Conservation (phyloP, 2,797 vertebrate species). For the Mergus octosetaceus region DNA sequence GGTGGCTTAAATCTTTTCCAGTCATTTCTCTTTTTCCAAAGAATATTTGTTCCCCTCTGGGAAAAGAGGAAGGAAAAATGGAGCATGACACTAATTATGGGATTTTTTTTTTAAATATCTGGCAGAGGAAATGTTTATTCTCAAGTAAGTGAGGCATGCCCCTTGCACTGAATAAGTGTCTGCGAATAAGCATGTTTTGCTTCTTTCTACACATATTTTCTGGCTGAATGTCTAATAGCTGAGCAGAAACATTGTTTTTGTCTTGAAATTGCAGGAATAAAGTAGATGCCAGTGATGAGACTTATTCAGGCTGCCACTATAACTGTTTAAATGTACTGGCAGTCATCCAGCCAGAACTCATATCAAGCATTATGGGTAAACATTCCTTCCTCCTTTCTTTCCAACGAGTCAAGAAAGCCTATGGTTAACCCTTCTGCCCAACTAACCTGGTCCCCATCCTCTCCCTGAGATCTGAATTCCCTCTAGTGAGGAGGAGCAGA, state of each 20-base stretch:
- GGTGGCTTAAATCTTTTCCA: slow-evolving; percentile 40
- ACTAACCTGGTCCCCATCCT: neutral
- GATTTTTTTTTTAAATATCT: neutral
- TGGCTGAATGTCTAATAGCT: neutral
- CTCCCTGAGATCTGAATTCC: neutral
- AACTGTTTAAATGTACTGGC: neutral
- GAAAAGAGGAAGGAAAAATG: slow-evolving; percentile 49
- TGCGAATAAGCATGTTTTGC: neutral
- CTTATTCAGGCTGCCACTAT: neutral
- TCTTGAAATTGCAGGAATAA: slow-evolving; percentile 4
- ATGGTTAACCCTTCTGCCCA: neutral
- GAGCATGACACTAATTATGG: neutral
- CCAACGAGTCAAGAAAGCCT: neutral
- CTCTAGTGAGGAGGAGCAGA: neutral
- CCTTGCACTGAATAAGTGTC: neutral
- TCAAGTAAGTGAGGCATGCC: neutral
- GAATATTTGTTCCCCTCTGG: neutral
- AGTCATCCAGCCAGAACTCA: neutral
- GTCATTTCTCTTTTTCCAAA: neutral
- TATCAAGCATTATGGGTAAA: neutral
- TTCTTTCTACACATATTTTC: neutral
- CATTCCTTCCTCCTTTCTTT: neutral
- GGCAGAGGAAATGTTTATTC: slow-evolving; percentile 39
- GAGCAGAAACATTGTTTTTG: neutral
- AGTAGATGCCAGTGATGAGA: neutral